Percentiles rank a stretch among this genome's conserved stretches.
These are phyloP conservation scores for Egretta garzetta DNA, from an alignment of 2,113 vertebrate genomes.

Conservation along the genomic window DNA sequence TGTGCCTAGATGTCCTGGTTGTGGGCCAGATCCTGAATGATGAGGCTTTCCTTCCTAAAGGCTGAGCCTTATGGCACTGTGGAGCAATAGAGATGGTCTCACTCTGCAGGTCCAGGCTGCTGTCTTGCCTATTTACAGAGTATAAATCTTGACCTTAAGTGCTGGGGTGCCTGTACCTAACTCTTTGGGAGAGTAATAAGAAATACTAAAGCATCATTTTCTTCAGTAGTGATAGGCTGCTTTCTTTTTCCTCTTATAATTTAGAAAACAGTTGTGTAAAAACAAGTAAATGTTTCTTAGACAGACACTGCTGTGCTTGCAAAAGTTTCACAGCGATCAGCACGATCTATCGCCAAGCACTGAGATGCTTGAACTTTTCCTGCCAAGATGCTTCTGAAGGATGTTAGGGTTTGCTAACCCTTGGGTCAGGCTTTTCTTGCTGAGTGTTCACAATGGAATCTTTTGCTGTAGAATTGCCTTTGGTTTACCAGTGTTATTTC, in stretches of 20 bases:
- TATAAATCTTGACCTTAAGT: neutral
- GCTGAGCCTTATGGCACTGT: neutral
- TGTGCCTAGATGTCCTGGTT: neutral
- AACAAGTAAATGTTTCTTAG: neutral
- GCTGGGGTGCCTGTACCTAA: neutral
- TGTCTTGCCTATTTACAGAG: neutral
- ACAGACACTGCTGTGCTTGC: neutral
- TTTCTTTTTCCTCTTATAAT: too few relatives aligned
- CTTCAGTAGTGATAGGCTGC: neutral
- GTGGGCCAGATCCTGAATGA: neutral
- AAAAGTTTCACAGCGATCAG: neutral
- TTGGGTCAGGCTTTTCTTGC: neutral
- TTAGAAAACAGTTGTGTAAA: too few relatives aligned
- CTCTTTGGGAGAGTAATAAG: fast-evolving
- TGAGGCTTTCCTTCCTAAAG: neutral
- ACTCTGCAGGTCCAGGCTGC: neutral
- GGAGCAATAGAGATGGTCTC: neutral
- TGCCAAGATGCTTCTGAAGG: neutral
- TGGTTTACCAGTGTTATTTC: neutral
- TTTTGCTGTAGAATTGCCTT: neutral
- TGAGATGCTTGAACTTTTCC: neutral
- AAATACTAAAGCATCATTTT: neutral
- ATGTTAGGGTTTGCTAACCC: neutral
- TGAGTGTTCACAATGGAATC: neutral
- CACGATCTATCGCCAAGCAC: neutral